Conservation (phyloP, 2,888 invertebrate species). For the Drosophila nigritarsus region DNA sequence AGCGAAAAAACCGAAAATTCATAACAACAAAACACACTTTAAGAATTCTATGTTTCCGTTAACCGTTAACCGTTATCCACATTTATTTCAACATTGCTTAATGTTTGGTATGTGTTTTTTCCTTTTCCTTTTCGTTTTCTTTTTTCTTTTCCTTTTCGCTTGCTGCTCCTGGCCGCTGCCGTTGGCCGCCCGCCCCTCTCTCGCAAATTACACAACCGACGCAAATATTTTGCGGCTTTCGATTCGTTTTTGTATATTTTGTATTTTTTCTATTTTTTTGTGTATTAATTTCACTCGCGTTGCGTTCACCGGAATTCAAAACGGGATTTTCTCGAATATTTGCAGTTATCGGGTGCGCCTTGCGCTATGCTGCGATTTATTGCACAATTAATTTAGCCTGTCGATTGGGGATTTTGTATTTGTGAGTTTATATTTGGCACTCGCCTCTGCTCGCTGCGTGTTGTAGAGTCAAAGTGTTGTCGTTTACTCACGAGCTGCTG, state of each 20-base stretch:
- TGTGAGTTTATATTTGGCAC: slow-evolving; percentile 23
- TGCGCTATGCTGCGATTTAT: slow-evolving; percentile 48
- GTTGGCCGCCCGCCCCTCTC: slow-evolving; percentile 54
- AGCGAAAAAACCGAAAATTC: slow-evolving; percentile 49
- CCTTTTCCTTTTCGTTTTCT: background rate
- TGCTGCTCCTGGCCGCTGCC: slow-evolving; percentile 64
- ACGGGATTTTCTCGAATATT: slow-evolving; percentile 2
- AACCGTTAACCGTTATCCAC: slow-evolving; percentile 9
- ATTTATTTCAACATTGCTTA: slow-evolving; percentile 13
- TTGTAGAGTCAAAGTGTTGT: slow-evolving; percentile 82
- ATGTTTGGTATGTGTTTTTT: slow-evolving; percentile 9
- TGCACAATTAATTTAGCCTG: slow-evolving; percentile 53
- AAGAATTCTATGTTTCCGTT: slow-evolving; percentile 21
- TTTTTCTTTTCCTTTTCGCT: slow-evolving; percentile 13
- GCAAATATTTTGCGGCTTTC: slow-evolving; percentile 43
- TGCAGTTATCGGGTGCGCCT: slow-evolving; percentile 28
- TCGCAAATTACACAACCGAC: slow-evolving; percentile 70
- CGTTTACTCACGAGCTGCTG: slow-evolving; percentile 82
- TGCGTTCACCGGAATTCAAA: slow-evolving; percentile 6
- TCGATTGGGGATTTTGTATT: slow-evolving; percentile 6
- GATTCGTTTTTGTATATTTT: slow-evolving; percentile 3
- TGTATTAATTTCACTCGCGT: slow-evolving; percentile 57
- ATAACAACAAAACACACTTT: slow-evolving; percentile 40
- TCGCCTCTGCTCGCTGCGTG: slow-evolving; percentile 71
- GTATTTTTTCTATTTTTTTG: background rate